A percentile compares a stretch with the other conserved stretches of the same genome.
Conservation (phyloP, 2,888 invertebrate species). For the Blastobasis adustella region DNA sequence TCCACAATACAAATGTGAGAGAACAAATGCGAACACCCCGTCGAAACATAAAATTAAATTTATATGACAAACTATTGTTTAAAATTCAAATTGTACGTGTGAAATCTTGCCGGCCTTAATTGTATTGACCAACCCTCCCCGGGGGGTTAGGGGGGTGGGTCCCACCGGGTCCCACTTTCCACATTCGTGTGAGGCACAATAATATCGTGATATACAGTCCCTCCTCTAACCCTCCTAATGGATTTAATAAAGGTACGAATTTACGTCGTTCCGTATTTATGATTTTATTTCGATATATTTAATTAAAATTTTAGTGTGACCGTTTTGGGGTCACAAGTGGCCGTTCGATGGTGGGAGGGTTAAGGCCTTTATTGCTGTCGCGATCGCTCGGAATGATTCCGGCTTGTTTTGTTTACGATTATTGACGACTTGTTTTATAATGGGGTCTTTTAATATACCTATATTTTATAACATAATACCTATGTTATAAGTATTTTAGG, state of each 20-base stretch:
- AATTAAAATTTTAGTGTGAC: conserved; percentile 64
- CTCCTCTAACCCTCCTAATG: conserved; percentile 54
- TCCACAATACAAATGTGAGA: not conserved
- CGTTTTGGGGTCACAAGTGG: conserved; percentile 14
- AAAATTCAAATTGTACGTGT: conserved; percentile 72
- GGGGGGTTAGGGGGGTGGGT: conserved; percentile 17
- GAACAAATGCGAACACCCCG: conserved; percentile 32
- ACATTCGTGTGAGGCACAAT: conserved; percentile 55
- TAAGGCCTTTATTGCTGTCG: conserved; percentile 18
- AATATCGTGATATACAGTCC: conserved; percentile 53
- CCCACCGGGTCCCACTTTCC: conserved; percentile 10
- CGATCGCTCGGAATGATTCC: not conserved
- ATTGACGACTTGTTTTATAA: too few relatives aligned
- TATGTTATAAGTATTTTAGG: too few relatives aligned
- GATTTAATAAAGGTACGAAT: conserved; percentile 71
- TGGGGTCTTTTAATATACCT: too few relatives aligned
- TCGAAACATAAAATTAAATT: conserved; percentile 65
- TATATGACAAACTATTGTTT: conserved; percentile 73
- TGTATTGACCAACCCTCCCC: conserved; percentile 65
- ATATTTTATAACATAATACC: too few relatives aligned
- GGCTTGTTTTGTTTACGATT: not conserved
- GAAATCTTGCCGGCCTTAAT: conserved; percentile 69
- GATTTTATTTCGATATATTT: conserved; percentile 70
- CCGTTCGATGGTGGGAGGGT: conserved; percentile 12
- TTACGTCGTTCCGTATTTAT: conserved; percentile 61